A percentile compares a stretch with the other conserved stretches of the same genome.
These are phyloP conservation scores for Hylia prasina DNA, from an alignment of 2,113 vertebrate species.

Conservation along the genomic window DNA sequence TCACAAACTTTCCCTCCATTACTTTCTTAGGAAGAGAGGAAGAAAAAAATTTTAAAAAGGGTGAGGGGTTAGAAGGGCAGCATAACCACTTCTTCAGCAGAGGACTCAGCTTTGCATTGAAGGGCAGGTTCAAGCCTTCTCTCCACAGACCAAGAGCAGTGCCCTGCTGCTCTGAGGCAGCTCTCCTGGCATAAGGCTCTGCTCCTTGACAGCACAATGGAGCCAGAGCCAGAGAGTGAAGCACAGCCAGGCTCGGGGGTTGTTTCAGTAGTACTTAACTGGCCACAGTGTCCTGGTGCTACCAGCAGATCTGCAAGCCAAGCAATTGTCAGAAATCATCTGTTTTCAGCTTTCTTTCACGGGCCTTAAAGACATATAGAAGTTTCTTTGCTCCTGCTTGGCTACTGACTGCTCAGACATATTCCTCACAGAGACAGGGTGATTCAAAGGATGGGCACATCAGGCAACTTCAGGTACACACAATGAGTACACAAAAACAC, in stretches of 20 bases:
- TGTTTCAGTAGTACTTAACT: neutral
- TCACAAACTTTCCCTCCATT: neutral
- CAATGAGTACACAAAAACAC: neutral
- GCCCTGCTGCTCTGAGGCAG: neutral
- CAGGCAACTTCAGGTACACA: neutral
- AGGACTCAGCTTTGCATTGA: neutral
- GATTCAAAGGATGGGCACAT: neutral
- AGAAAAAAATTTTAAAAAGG: neutral
- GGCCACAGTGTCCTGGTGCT: neutral
- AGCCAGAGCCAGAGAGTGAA: neutral
- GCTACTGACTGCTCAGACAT: neutral
- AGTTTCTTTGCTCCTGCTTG: neutral
- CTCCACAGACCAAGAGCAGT: neutral
- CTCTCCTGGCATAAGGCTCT: neutral
- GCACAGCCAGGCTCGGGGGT: neutral
- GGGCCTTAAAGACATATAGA: neutral
- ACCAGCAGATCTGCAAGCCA: neutral
- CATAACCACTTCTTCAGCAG: neutral
- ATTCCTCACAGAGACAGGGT: neutral
- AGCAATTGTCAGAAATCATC: neutral
- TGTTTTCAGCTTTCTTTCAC: neutral
- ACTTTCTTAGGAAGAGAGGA: neutral
- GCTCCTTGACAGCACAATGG: neutral
- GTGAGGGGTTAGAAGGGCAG: neutral
- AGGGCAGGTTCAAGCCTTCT: neutral